A percentile compares a stretch with the other conserved stretches of the same genome.
phyloP scores from a whole-genome alignment of 2,113 vertebrate species.

The Lonchura striata region DNA sequence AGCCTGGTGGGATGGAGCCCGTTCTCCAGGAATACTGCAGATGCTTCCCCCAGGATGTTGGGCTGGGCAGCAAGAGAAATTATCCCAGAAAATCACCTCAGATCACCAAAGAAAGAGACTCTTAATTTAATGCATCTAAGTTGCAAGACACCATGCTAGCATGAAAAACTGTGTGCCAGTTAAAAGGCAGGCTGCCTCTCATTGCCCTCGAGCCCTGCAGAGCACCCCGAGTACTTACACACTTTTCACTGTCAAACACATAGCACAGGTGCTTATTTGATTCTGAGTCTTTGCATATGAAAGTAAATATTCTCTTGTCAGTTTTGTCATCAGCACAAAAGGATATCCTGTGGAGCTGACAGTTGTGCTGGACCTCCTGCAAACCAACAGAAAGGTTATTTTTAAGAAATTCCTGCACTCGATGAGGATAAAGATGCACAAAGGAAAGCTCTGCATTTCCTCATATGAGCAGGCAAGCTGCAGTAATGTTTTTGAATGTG shows the following conservation, averaged over 20 bases:
- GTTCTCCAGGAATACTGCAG: accelerated
- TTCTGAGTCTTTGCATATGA: conserved; percentile 98
- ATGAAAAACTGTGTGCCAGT: neutral
- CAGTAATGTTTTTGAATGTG: neutral
- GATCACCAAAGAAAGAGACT: neutral
- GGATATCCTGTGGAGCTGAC: conserved; percentile 96
- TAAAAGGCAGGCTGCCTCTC: neutral
- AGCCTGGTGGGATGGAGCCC: neutral
- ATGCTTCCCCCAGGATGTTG: neutral
- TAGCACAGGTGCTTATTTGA: conserved; percentile 98
- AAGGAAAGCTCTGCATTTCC: neutral
- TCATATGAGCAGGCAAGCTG: neutral
- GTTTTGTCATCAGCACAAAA: conserved; percentile 99
- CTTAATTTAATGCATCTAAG: neutral
- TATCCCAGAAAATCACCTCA: neutral
- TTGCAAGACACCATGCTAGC: neutral
- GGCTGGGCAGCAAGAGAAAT: neutral
- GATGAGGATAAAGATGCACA: neutral
- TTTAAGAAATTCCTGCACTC: neutral
- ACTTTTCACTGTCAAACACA: conserved; percentile 99
- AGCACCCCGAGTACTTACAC: conserved; percentile 83
- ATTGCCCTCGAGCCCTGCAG: neutral
- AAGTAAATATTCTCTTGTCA: conserved; percentile 98
- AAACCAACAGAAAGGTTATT: conserved; percentile 1
- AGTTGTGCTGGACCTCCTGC: conserved; percentile 96